These are phyloP conservation scores for Sceloporus undulatus DNA, from an alignment of 2,113 vertebrate species.

Conservation along the genomic window DNA sequence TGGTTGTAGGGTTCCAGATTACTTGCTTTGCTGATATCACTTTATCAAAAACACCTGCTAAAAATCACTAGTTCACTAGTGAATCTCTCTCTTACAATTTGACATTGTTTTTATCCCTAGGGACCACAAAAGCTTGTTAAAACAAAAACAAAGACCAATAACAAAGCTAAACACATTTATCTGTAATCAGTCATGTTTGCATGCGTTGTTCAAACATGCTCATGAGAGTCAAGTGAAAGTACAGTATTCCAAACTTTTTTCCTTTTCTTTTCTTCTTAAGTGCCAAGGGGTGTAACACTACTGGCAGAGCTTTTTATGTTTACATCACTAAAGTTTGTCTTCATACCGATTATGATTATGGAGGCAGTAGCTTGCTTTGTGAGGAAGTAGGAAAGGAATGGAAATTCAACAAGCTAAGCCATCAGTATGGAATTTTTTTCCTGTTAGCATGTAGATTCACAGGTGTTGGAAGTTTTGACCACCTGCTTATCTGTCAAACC, in stretches of 20 bases:
- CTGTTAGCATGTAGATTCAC: not conserved
- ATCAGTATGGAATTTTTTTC: not conserved
- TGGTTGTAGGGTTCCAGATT: not conserved
- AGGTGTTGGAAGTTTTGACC: not conserved
- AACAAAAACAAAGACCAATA: not conserved
- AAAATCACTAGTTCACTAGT: not conserved
- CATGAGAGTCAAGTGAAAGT: not conserved
- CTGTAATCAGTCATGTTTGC: not conserved
- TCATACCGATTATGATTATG: not conserved
- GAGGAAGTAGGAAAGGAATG: not conserved
- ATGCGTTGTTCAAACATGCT: not conserved
- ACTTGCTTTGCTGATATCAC: not conserved
- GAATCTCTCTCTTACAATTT: no score
- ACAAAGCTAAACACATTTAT: not conserved
- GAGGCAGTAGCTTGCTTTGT: not conserved
- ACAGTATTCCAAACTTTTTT: no score
- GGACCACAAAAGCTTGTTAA: no score
- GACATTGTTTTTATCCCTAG: no score
- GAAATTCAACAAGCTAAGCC: not conserved
- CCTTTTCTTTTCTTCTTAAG: no score
- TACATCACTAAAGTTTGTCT: not conserved
- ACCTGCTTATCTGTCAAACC: not conserved
- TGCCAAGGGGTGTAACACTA: not conserved
- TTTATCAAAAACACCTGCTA: not conserved
- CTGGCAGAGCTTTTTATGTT: not conserved